phyloP scores from a whole-genome alignment of 2,113 vertebrate genomes.

The Neodontobutis hainanensis region DNA sequence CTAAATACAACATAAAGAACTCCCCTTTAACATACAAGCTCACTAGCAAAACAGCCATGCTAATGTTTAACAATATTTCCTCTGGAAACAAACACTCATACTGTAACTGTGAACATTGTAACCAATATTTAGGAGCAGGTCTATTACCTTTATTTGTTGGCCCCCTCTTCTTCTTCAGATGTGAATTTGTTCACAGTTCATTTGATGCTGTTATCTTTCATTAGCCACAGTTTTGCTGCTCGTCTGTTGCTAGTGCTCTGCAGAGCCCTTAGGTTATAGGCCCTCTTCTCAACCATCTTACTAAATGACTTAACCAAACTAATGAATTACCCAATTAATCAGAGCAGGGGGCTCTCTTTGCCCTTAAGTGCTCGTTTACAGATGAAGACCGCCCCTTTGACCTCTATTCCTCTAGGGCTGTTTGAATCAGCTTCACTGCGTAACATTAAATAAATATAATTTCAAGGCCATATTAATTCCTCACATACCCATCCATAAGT shows the following conservation, averaged over 20 bases:
- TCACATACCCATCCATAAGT: conserved; percentile 73
- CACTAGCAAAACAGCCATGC: conserved; percentile 54
- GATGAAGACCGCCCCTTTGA: conserved; percentile 74
- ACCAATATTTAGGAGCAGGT: conserved; percentile 18
- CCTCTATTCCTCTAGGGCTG: conserved; percentile 78
- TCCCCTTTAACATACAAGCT: conserved; percentile 62
- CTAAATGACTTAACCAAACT: conserved; percentile 80
- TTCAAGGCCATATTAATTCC: conserved; percentile 78
- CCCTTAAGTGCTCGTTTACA: conserved; percentile 82
- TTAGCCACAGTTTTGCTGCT: conserved; percentile 69
- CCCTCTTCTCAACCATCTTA: conserved; percentile 65
- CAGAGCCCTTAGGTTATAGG: conserved; percentile 70
- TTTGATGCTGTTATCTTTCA: conserved; percentile 76
- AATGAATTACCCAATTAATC: conserved; percentile 85
- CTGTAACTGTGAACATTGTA: conserved; percentile 23
- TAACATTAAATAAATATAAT: conserved; percentile 83
- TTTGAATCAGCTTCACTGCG: conserved; percentile 71
- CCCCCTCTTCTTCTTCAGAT: conserved; percentile 46
- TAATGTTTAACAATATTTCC: conserved; percentile 55
- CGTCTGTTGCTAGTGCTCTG: conserved; percentile 50
- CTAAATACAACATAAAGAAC: conserved; percentile 60
- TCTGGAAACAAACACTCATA: conserved; percentile 32
- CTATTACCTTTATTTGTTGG: conserved; percentile 27
- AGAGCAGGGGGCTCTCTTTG: conserved; percentile 76
- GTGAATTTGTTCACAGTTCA: conserved; percentile 67